phyloP scores from a whole-genome alignment of 2,888 invertebrate species.

The Tetragonisca angustula region DNA sequence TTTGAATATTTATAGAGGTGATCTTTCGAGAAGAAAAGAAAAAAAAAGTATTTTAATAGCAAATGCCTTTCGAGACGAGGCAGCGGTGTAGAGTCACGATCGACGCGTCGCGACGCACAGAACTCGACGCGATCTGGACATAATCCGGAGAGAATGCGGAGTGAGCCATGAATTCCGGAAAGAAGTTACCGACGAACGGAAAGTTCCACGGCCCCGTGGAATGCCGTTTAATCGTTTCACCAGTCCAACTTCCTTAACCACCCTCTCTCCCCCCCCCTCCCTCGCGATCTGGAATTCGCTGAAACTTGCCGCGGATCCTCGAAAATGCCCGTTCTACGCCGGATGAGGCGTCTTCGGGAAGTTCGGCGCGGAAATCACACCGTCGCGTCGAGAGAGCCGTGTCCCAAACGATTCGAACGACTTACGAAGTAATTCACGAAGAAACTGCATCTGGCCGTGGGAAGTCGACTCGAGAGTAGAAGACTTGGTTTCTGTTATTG shows the following conservation, averaged over 20 bases:
- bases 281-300: slow-evolving; percentile 45
- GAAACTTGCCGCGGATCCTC: slow-evolving; percentile 41
- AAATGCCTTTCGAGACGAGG: neutral
- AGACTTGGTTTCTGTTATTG: no score
- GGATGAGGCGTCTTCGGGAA: slow-evolving; percentile 31
- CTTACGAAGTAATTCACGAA: no score
- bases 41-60: neutral
- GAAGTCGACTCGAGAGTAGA: no score
- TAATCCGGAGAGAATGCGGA: slow-evolving; percentile 64
- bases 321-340: slow-evolving; percentile 33
- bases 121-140: slow-evolving; percentile 49
- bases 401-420: neutral
- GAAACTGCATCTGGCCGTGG: no score
- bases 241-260: slow-evolving; percentile 62
- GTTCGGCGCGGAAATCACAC: slow-evolving; percentile 47
- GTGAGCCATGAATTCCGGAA: slow-evolving; percentile 66
- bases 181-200: slow-evolving; percentile 56
- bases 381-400: slow-evolving; percentile 10
- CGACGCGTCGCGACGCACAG: slow-evolving; percentile 40
- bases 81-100: slow-evolving; percentile 5
- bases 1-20: neutral
- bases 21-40: neutral
- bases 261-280: slow-evolving; percentile 29
- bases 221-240: slow-evolving; percentile 73
- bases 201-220: slow-evolving; percentile 66